phyloP scores from a whole-genome alignment of 1,140 invertebrate genomes.

The Adelges cooleyi region DNA sequence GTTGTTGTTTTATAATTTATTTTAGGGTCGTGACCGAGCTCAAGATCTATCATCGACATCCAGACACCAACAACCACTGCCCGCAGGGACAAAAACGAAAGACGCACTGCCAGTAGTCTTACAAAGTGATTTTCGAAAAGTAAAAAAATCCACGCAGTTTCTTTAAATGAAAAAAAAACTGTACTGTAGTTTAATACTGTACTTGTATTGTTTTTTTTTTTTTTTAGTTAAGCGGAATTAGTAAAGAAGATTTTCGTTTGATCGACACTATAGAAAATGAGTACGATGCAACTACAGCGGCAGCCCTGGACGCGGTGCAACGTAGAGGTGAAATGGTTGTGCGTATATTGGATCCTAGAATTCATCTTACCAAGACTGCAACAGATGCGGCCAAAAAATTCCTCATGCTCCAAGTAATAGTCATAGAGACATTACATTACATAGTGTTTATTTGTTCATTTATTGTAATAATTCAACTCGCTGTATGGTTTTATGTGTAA shows the following conservation, averaged over 20 bases:
- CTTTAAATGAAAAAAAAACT: too few relatives aligned
- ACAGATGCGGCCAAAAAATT: constrained; percentile 73
- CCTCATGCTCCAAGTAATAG: constrained; percentile 53
- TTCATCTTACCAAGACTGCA: constrained; percentile 66
- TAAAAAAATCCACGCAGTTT: constrained; percentile 37
- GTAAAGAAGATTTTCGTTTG: constrained; percentile 89
- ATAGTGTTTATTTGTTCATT: background rate
- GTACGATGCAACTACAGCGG: constrained; percentile 80
- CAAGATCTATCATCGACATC: constrained; percentile 81
- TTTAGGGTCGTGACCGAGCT: constrained; percentile 69
- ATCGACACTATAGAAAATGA: constrained; percentile 92
- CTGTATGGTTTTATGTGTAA: background rate
- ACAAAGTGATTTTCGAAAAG: constrained; percentile 87
- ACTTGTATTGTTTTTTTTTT: constrained; percentile 34
- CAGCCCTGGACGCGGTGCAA: constrained; percentile 80
- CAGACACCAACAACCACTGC: constrained; percentile 40
- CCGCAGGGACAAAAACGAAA: constrained; percentile 50
- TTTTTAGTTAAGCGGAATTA: constrained; percentile 78
- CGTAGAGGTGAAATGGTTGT: constrained; percentile 90
- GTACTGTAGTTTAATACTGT: too few relatives aligned
- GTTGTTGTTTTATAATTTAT: constrained; percentile 36
- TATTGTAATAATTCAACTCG: background rate
- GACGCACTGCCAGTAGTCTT: constrained; percentile 72
- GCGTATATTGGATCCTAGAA: constrained; percentile 67
- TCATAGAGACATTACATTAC: background rate